These are phyloP conservation scores for Lateolabrax maculatus DNA, from an alignment of 2,797 vertebrate genomes.

Conservation along the genomic window DNA sequence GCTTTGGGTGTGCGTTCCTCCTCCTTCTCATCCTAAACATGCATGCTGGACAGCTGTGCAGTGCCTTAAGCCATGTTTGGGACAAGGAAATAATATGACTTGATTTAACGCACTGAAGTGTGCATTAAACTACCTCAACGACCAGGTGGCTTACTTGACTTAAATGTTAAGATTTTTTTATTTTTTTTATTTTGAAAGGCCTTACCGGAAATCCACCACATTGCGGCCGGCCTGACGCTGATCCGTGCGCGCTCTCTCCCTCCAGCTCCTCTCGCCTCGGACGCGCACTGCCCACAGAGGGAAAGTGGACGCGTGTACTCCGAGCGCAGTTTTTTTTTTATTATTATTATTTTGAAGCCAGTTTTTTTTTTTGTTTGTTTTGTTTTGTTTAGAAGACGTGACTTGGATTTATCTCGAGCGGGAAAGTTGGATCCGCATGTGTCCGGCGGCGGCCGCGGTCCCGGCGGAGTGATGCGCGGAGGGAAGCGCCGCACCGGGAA, in stretches of 20 bases:
- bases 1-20: too few species aligned
- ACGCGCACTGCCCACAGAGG: constrained; percentile 34
- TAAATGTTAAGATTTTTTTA: background rate
- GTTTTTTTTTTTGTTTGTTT: too few species aligned
- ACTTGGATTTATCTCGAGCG: background rate
- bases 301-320: constrained; percentile 26
- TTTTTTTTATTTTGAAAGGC: constrained; percentile 66
- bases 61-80: too few species aligned
- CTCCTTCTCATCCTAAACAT: too few species aligned
- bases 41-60: background rate
- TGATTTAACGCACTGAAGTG: background rate
- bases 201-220: constrained; percentile 9
- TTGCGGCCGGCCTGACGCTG: accelerated
- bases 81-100: too few species aligned
- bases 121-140: background rate
- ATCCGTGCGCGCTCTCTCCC: constrained; percentile 11
- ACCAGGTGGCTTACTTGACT: too few species aligned
- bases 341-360: background rate
- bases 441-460: too few species aligned
- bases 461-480: constrained; percentile 35
- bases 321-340: background rate
- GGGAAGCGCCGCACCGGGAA: constrained; percentile 27
- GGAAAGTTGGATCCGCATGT: constrained; percentile 14
- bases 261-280: constrained; percentile 14
- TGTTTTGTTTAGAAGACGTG: background rate